Evolutionary conservation across 2,797 vertebrate genomes (phyloP).

Genomic region (Scleropages formosus): DNA sequence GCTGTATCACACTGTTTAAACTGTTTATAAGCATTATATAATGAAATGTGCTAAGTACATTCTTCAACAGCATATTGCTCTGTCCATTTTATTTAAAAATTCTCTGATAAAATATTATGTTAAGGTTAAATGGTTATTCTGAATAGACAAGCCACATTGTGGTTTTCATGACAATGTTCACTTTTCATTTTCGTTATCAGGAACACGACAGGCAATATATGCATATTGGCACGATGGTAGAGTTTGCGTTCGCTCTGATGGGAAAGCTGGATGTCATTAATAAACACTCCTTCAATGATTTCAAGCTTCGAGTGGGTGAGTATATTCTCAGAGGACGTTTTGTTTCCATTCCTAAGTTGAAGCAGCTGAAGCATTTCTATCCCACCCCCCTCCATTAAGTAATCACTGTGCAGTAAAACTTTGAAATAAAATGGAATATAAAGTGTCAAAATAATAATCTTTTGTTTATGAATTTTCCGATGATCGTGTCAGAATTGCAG

Average conservation of each 20-base stretch:
- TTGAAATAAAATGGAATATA: background rate
- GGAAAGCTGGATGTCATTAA: conserved; percentile 95
- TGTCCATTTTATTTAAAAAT: too few relatives aligned
- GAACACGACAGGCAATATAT: conserved; percentile 93
- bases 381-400: background rate
- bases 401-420: background rate
- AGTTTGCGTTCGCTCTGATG: conserved; percentile 95
- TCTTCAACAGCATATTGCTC: too few relatives aligned
- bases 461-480: too few relatives aligned
- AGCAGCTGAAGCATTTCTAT: background rate
- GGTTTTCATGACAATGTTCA: background rate
- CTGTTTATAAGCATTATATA: too few relatives aligned
- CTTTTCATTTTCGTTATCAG: conserved; percentile 55
- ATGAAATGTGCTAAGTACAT: too few relatives aligned
- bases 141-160: background rate
- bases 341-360: background rate
- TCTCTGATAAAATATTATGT: too few relatives aligned
- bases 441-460: too few relatives aligned
- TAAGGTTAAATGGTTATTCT: background rate
- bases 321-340: conserved; percentile 35
- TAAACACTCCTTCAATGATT: conserved; percentile 97
- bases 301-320: conserved; percentile 90
- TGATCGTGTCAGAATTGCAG: too few relatives aligned
- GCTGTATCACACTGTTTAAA: too few relatives aligned
- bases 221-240: conserved; percentile 96